These are phyloP conservation scores for Oryzias sinensis DNA, from an alignment of 2,797 vertebrate species.

Conservation along the genomic window DNA sequence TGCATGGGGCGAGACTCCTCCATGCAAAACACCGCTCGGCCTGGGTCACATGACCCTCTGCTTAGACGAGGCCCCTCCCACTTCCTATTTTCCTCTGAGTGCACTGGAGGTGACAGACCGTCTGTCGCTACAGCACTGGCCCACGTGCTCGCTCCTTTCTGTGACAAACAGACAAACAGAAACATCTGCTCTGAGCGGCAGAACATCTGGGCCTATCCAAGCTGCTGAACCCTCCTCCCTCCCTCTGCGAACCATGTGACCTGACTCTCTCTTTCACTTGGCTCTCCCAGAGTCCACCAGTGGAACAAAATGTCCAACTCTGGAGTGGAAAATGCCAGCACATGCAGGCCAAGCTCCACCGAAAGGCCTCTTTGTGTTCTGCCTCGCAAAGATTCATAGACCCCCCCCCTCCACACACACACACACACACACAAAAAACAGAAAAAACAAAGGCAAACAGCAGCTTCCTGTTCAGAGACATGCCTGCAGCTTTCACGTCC, in stretches of 20 bases:
- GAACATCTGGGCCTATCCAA: constrained; percentile 4
- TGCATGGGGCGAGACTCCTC: constrained; percentile 57
- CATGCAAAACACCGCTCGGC: constrained; percentile 37
- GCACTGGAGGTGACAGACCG: constrained; percentile 16
- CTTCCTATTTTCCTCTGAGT: constrained; percentile 51
- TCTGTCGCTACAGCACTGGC: constrained; percentile 43
- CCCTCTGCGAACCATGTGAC: constrained; percentile 54
- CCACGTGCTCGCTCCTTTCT: neutral
- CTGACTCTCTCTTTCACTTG: constrained; percentile 41
- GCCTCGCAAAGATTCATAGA: constrained; percentile 58
- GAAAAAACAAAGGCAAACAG: constrained; percentile 50
- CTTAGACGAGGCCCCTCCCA: constrained; percentile 24
- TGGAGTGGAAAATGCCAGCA: constrained; percentile 66
- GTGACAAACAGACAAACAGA: neutral
- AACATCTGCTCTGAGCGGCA: neutral
- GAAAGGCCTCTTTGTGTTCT: constrained; percentile 70
- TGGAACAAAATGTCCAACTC: constrained; percentile 84
- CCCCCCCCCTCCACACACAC: constrained; percentile 6
- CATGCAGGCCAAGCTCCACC: constrained; percentile 59
- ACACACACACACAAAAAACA: no score
- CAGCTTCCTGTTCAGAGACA: constrained; percentile 23
- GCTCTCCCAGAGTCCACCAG: constrained; percentile 67
- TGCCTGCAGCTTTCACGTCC: constrained; percentile 22
- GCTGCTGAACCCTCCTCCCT: constrained; percentile 13
- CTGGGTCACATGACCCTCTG: constrained; percentile 38